Base-by-base conservation (phyloP, 1,140 invertebrate species). In the Mamestra configurata region DNA sequence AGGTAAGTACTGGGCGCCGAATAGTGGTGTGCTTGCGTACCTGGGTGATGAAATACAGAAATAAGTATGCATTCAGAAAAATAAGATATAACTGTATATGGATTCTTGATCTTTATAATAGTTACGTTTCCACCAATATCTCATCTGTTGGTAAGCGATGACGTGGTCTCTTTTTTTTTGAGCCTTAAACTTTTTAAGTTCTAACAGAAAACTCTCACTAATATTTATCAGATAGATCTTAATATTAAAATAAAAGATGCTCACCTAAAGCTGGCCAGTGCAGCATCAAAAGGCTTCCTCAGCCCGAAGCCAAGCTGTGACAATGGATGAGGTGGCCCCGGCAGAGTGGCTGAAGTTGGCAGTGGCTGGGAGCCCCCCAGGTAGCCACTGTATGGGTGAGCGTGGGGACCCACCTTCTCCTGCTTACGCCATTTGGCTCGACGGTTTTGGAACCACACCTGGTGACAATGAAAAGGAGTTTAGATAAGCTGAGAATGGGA, bases 381-480 rank as follows among this genome's bases (percentile, higher is more conserved):
- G 94, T 98, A 98, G 0, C 98, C 97, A 92, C 97, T 98, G 96
- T 98, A 99, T 0, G 98, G 98, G 91, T 99, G 98, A 4, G 96
- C 97, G 88, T 98, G 97, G 0, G 98, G 98, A n/a, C 98, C 98
- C 95, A 98, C 98, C 96, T 99, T 99, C 92, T 99, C 98, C 90
- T 99, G 98, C 83, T 98, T 97, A 51, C 98, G 96, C 98, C 98
- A 98, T 93, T 99, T 99, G 77, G 98, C 98, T 53, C 98, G 96
- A 80, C 98, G 96, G 93, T 99, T 99, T 96, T 99, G 98, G 95
- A 98, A 99, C 98, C 98, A 99, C 24, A 99, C 98, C 98, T 99
- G 61, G 11, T 37, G 46, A 55, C 49, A 76, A 66, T 11, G 61
- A 71, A 77, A 35, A 10, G 6, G 2, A 22, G 18, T 43, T 79